phyloP scores from a whole-genome alignment of 1,140 invertebrate genomes.

The Anastrepha obliqua region DNA sequence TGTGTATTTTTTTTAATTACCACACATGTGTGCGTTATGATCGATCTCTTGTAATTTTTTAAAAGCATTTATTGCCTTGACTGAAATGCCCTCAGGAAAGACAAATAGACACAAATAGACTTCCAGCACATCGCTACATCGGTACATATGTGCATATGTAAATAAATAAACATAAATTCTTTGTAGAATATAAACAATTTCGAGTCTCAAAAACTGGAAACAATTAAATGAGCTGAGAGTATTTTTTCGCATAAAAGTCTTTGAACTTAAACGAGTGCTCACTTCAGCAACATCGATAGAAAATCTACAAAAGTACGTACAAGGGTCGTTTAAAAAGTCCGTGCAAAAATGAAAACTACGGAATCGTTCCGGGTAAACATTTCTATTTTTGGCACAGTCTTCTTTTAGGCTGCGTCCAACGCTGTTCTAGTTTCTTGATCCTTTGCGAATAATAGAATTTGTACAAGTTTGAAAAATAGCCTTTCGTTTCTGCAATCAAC shows the following conservation, averaged over 20 bases:
- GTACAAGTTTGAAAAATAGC: no score
- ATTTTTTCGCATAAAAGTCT: neutral
- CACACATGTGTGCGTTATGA: neutral
- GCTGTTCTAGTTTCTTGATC: no score
- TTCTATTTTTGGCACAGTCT: no score
- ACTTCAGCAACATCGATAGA: neutral
- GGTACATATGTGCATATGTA: neutral
- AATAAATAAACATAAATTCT: neutral
- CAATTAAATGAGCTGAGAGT: no score
- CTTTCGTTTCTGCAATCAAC: no score
- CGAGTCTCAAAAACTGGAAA: no score
- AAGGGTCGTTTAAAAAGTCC: no score
- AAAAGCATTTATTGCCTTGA: neutral
- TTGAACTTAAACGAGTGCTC: neutral
- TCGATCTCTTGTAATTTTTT: slow-evolving; percentile 16
- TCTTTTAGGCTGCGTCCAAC: no score
- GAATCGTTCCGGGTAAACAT: no score
- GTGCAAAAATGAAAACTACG: no score
- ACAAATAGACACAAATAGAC: neutral
- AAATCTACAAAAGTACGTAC: neutral
- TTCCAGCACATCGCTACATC: neutral
- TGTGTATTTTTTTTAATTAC: no score
- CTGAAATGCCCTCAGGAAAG: slow-evolving; percentile 3
- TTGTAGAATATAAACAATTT: neutral
- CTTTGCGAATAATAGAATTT: no score